phyloP scores from a whole-genome alignment of 2,888 invertebrate genomes.

The Orthosia incerta region DNA sequence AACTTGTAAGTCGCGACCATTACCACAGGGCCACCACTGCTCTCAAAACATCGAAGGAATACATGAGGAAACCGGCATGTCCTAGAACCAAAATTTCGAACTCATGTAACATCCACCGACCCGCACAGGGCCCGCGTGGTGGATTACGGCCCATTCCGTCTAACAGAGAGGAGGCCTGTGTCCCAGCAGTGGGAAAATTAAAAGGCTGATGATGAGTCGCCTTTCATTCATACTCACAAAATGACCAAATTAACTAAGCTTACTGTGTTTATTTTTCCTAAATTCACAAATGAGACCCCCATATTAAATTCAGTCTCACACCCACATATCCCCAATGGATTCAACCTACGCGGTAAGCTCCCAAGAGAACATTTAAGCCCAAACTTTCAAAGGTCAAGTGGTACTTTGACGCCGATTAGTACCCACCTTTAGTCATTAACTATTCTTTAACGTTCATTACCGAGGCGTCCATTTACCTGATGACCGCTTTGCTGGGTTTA shows the following conservation, averaged over 20 bases:
- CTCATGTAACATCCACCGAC: too few species aligned
- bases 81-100: too few species aligned
- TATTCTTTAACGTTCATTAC: conserved; percentile 23
- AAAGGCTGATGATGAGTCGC: too few species aligned
- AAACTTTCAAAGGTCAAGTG: conserved; percentile 40
- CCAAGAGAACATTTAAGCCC: conserved; percentile 33
- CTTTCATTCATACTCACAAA: too few species aligned
- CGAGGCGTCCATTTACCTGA: conserved; percentile 39
- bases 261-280: neutral
- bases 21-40: too few species aligned
- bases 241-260: neutral
- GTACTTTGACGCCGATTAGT: conserved; percentile 30
- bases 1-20: too few species aligned
- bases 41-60: too few species aligned
- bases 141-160: too few species aligned
- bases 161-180: too few species aligned
- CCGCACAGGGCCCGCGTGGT: too few species aligned
- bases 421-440: conserved; percentile 20
- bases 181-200: too few species aligned
- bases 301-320: conserved; percentile 4
- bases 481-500: conserved; percentile 3
- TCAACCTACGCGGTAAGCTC: conserved; percentile 6
- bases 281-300: neutral
- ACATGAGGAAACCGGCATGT: too few species aligned
- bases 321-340: neutral